Conservation (phyloP, 2,113 vertebrate species). For the Amphilophus citrinellus region DNA sequence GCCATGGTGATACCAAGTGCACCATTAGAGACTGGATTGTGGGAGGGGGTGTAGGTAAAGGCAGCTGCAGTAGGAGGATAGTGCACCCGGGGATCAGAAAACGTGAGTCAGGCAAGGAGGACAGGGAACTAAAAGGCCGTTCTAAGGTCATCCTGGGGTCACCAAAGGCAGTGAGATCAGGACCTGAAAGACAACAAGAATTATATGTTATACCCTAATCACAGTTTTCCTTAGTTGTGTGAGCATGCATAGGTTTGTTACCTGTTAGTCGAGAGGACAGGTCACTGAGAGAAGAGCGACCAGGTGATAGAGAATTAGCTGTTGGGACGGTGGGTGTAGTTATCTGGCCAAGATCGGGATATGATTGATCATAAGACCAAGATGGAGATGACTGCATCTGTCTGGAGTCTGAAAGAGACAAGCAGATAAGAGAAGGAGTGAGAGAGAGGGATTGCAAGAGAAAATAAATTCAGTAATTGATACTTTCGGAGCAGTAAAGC, state of each 20-base stretch:
- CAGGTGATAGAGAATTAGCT: conserved; percentile 91
- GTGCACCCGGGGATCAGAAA: conserved; percentile 87
- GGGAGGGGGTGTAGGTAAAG: conserved; percentile 91
- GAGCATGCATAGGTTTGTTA: conserved; percentile 55
- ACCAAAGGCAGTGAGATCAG: conserved; percentile 91
- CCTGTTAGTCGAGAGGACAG: conserved; percentile 90
- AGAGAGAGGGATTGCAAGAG: background rate
- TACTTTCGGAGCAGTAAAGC: background rate
- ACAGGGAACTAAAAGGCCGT: conserved; percentile 89
- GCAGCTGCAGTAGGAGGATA: conserved; percentile 91
- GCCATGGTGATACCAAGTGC: conserved; percentile 94
- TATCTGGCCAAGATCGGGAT: conserved; percentile 95
- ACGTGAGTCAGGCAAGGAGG: conserved; percentile 89
- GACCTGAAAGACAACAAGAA: conserved; percentile 70
- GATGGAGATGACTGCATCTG: conserved; percentile 95
- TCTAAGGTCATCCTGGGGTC: conserved; percentile 91
- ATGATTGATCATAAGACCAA: conserved; percentile 97
- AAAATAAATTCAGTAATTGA: background rate
- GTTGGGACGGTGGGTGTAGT: conserved; percentile 90
- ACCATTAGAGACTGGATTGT: conserved; percentile 87
- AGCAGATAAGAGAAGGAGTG: background rate
- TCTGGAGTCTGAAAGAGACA: conserved; percentile 85
- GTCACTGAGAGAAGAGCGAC: conserved; percentile 89
- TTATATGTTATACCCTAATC: conserved; percentile 2
- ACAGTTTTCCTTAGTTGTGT: background rate